phyloP scores from a whole-genome alignment of 2,888 invertebrate genomes.

The Chymomyza caudatula region DNA sequence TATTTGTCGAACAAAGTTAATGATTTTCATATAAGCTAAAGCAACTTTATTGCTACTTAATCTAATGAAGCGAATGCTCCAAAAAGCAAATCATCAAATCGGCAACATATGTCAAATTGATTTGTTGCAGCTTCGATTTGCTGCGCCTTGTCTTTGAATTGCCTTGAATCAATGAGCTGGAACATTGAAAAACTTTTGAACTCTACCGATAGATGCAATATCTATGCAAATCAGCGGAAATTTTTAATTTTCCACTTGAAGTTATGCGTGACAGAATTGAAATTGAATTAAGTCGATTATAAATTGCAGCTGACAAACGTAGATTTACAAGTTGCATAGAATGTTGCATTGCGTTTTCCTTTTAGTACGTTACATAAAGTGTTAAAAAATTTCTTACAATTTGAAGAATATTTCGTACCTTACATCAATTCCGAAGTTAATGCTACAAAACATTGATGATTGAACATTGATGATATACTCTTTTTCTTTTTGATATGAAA shows the following conservation, averaged over 20 bases:
- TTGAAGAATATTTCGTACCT: no score
- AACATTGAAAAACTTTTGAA: conserved; percentile 58
- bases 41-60: neutral
- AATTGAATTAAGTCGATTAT: neutral
- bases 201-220: conserved; percentile 40
- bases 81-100: conserved; percentile 24
- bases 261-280: neutral
- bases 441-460: no score
- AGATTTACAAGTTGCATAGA: neutral
- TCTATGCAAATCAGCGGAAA: conserved; percentile 47
- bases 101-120: conserved; percentile 62
- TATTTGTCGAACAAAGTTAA: conserved; percentile 13
- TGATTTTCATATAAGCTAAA: conserved; percentile 23
- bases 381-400: no score
- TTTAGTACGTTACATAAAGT: no score
- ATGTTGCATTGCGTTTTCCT: no score
- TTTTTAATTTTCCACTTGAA: conserved; percentile 33
- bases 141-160: conserved; percentile 1
- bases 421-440: no score
- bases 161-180: conserved; percentile 54
- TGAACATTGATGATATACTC: no score
- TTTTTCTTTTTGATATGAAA: no score
- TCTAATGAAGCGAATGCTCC: conserved; percentile 20
- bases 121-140: conserved; percentile 47
- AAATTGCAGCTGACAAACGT: neutral